Conservation (phyloP, 2,888 invertebrate species). For the Endomychus coccineus region DNA sequence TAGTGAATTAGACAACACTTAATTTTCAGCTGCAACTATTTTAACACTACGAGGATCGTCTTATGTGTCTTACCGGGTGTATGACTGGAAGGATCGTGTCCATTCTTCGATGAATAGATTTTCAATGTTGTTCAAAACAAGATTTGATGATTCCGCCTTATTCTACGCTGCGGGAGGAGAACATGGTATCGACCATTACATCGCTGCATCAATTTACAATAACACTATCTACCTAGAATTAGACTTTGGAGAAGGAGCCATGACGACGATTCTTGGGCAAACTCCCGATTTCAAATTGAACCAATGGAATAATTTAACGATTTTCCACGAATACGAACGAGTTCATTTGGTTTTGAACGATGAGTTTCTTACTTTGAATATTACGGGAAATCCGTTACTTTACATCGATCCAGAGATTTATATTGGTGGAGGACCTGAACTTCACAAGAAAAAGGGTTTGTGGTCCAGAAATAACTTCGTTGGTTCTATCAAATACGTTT, state of each 20-base stretch:
- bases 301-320: conserved; percentile 85
- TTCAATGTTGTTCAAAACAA: conserved; percentile 84
- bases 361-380: conserved; percentile 60
- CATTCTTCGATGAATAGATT: conserved; percentile 82
- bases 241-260: conserved; percentile 76
- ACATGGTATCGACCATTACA: conserved; percentile 80
- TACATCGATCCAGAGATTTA: conserved; percentile 93
- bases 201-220: conserved; percentile 78
- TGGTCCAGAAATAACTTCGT: conserved; percentile 51
- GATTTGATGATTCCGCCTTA: conserved; percentile 83
- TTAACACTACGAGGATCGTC: conserved; percentile 85
- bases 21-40: conserved; percentile 69
- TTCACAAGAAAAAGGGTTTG: conserved; percentile 71
- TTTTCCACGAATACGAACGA: conserved; percentile 67
- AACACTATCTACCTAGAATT: conserved; percentile 79
- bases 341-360: conserved; percentile 72
- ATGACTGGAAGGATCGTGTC: conserved; percentile 86
- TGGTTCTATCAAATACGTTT: conserved; percentile 83
- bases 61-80: conserved; percentile 85
- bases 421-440: conserved; percentile 68
- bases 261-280: conserved; percentile 60
- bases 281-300: conserved; percentile 58
- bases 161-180: conserved; percentile 92
- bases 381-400: conserved; percentile 66
- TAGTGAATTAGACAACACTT: too few relatives aligned